Evolutionary conservation across 92 coral and sea anemone species (phyloP), one percentile per base, ranked within the genome.

Genomic region (Umimayanthus kanabou): DNA sequence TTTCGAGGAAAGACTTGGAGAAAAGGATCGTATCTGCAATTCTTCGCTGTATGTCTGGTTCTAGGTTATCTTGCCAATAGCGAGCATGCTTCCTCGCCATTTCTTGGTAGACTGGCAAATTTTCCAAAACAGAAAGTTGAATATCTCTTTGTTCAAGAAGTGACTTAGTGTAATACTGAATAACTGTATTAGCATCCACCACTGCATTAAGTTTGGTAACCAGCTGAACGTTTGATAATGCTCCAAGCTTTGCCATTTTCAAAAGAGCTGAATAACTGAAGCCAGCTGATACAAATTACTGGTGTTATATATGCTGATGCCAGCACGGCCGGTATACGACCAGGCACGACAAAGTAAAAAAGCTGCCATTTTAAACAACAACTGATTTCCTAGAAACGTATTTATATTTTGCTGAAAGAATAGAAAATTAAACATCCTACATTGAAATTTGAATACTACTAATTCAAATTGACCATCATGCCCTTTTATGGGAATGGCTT

Each of bases 91-190:
- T 61, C 29, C 74, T 37, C 2, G 85, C 85, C 13, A 23, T 20
- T 9, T 58, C 22, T 39, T 80, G 85, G 85, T 80, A 57, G 22
- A 42, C 73, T 7, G 85, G 33, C 9, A 80, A 40, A 6, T 18
- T 58, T 13, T 11, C 73, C 73, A 80, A 39, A 80, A 43, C 73
- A 64, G 85, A 6, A 58, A 61, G 39, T 11, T 64, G 72, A 20
- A 80, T 80, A 40, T 80, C 53, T 23, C 29, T 80, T 39, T 80
- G 85, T 26, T 40, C 72, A 64, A 80, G 61, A 80, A 80, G 42
- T 1, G 73, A 80, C 22, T 80, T 49, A 22, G 29, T 15, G 73
- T 80, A 80, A 29, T 39, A 80, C 6, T 33, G 49, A 8, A 80
- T 13, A 61, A 80, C 85, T 8, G 67, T 80, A 23, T 58, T 80